phyloP scores from a whole-genome alignment of 2,797 vertebrate genomes.

The Eulemur rubriventer region DNA sequence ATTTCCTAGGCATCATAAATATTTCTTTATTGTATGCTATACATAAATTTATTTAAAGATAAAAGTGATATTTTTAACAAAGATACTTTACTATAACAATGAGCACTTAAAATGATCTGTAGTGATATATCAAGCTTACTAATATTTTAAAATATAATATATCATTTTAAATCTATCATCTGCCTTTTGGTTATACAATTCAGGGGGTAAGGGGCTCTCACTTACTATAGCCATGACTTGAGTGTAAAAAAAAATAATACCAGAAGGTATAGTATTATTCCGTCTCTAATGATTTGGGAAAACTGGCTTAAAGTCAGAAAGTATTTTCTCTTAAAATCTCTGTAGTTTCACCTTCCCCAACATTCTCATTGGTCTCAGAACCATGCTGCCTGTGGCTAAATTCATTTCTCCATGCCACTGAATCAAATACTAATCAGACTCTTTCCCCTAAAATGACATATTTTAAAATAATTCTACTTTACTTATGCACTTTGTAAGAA shows the following conservation, averaged over 20 bases:
- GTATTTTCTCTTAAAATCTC: background rate
- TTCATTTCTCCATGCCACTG: constrained; percentile 15
- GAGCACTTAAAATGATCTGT: background rate
- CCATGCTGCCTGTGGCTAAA: background rate
- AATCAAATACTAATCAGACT: constrained; percentile 73
- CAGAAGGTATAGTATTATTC: background rate
- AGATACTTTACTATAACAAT: background rate
- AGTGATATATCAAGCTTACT: background rate
- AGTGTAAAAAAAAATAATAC: background rate
- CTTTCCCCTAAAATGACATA: constrained; percentile 45
- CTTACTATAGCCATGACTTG: background rate
- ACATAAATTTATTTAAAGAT: background rate
- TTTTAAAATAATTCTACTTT: constrained; percentile 61
- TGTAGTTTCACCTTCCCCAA: background rate
- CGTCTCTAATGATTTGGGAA: background rate
- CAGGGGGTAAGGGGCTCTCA: background rate
- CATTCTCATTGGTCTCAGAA: background rate
- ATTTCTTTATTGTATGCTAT: background rate
- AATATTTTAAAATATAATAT: background rate
- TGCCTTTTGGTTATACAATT: background rate
- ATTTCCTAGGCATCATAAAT: background rate
- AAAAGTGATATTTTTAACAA: background rate
- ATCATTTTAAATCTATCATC: background rate
- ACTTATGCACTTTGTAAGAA: constrained; percentile 48
- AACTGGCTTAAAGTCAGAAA: background rate